Evolutionary conservation across 2,797 vertebrate genomes (phyloP).

Genomic region (Pseudochirops corinnae): DNA sequence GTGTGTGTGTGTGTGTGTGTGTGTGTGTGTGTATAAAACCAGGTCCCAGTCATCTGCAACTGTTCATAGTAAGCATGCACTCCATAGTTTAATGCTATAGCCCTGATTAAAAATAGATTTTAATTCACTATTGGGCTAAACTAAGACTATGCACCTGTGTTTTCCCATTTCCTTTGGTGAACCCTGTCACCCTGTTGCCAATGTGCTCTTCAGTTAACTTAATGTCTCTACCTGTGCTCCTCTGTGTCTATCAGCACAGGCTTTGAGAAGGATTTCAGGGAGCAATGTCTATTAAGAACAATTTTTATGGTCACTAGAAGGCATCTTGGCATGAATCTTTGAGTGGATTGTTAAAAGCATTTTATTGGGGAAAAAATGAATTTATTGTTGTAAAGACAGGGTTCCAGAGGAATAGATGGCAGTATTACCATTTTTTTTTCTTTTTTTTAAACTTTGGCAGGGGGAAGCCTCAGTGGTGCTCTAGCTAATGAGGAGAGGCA

Average conservation of each 20-base stretch:
- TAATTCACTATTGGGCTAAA: conserved; percentile 49
- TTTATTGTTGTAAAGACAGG: not conserved
- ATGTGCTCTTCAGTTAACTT: not conserved
- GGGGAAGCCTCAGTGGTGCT: fast-evolving
- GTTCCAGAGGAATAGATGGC: not conserved
- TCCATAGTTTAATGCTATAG: not conserved
- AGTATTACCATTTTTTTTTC: not conserved
- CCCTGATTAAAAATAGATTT: conserved; percentile 59
- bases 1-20: no score
- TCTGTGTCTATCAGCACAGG: not conserved
- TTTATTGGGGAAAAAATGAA: not conserved
- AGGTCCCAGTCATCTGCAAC: not conserved
- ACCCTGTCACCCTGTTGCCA: conserved; percentile 47
- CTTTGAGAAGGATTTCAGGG: not conserved
- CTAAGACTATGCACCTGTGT: conserved; percentile 37
- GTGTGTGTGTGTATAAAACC: not conserved
- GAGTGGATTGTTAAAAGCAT: not conserved
- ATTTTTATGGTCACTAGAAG: not conserved
- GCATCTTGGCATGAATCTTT: not conserved
- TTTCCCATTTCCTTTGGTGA: conserved; percentile 18
- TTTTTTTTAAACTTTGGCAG: not conserved
- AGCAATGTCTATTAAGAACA: not conserved
- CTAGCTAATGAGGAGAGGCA: fast-evolving
- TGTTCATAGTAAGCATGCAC: not conserved
- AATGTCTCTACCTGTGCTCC: not conserved